These are phyloP conservation scores for Oceanodroma leucorhoa DNA, from an alignment of 2,797 vertebrate species.

Conservation along the genomic window DNA sequence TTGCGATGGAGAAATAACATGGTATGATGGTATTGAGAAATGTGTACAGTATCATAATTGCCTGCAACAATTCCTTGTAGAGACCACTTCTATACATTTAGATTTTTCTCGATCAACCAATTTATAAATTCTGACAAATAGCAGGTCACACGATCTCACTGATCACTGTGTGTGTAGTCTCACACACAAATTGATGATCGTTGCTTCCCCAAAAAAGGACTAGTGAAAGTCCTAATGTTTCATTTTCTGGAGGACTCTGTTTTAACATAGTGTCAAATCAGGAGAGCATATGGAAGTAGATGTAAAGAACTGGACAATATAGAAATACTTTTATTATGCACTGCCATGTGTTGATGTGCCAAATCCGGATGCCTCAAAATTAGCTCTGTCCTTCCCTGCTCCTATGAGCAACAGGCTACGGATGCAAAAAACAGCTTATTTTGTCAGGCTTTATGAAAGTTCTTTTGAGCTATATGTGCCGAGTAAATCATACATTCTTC, in stretches of 20 bases:
- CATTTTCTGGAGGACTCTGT: background rate
- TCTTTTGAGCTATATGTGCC: background rate
- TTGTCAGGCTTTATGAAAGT: background rate
- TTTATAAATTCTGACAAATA: background rate
- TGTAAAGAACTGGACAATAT: background rate
- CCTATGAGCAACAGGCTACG: accelerated
- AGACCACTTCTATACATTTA: background rate
- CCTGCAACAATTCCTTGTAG: background rate
- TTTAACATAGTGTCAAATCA: background rate
- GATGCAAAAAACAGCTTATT: background rate
- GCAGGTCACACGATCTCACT: background rate
- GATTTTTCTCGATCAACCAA: background rate
- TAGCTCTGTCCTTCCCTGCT: background rate
- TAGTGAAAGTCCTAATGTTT: background rate
- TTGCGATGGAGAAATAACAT: background rate
- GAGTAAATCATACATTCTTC: background rate
- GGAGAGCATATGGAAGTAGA: background rate
- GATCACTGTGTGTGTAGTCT: background rate
- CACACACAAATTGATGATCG: background rate
- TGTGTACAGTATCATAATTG: background rate
- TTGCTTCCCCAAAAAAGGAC: background rate
- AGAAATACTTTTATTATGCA: background rate
- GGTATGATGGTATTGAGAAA: background rate
- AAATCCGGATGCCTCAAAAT: background rate
- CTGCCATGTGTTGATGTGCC: background rate